These are phyloP conservation scores for Octonoba sinensis DNA, from an alignment of 2,888 invertebrate species.

Conservation along the genomic window DNA sequence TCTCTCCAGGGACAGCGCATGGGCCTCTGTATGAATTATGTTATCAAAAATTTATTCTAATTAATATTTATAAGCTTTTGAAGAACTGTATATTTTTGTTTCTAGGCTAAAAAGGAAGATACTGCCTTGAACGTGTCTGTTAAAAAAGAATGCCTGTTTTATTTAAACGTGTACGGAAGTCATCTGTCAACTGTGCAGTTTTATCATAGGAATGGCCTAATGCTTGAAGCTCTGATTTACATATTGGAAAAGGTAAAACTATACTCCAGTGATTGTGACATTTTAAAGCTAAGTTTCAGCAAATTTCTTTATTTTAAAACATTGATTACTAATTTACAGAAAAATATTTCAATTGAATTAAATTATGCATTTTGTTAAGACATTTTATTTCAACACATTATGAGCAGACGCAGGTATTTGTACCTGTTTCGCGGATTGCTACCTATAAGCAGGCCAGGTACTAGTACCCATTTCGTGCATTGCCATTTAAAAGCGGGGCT, in stretches of 20 bases:
- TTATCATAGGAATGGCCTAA: conserved; percentile 77
- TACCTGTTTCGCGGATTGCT: no score
- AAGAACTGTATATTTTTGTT: not conserved
- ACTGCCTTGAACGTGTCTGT: conserved; percentile 31
- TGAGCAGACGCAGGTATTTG: no score
- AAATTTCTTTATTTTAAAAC: no score
- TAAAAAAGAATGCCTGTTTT: conserved; percentile 83
- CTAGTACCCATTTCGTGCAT: no score
- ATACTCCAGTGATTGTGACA: not conserved
- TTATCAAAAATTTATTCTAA: no score
- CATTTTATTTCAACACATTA: no score
- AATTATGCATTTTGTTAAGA: no score
- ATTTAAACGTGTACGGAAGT: conserved; percentile 84
- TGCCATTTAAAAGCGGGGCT: no score
- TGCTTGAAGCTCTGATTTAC: conserved; percentile 79
- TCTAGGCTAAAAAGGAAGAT: conserved; percentile 34
- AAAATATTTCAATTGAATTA: not conserved
- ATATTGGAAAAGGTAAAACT: conserved; percentile 76
- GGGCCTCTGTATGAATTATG: no score
- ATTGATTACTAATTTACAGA: not conserved
- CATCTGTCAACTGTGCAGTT: conserved; percentile 45
- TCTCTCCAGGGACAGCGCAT: no score
- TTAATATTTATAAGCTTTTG: no score
- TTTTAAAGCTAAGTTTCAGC: not conserved
- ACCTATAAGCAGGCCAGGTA: no score